These are phyloP conservation scores for Rhagophthalmus giganteus DNA, from an alignment of 2,888 invertebrate species.

Conservation along the genomic window DNA sequence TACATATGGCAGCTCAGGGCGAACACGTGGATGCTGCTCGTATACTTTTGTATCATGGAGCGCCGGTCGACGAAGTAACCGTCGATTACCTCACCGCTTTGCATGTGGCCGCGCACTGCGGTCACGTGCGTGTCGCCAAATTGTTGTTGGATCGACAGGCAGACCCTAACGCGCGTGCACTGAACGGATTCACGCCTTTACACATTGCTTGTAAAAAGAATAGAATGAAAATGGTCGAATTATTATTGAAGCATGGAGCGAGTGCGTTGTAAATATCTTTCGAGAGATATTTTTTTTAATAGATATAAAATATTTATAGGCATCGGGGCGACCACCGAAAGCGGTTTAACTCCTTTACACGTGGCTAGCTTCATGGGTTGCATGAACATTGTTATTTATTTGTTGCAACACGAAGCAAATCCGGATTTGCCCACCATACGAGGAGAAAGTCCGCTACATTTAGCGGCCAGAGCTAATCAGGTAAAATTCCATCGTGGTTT, in stretches of 20 bases:
- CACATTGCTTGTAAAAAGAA: conserved; percentile 99
- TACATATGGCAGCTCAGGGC: conserved; percentile 99
- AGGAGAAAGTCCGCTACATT: conserved; percentile 94
- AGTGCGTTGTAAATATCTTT: conserved; percentile 57
- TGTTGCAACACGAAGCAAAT: conserved; percentile 91
- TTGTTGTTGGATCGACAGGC: conserved; percentile 90
- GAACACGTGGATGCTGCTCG: conserved; percentile 97
- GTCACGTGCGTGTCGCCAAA: conserved; percentile 91
- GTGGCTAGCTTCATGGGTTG: conserved; percentile 99
- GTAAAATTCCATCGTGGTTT: too few relatives aligned
- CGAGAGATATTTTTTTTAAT: neutral
- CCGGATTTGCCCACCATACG: conserved; percentile 94
- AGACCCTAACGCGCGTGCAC: conserved; percentile 94
- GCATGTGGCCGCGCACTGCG: conserved; percentile 94
- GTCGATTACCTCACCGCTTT: conserved; percentile 97
- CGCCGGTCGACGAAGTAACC: conserved; percentile 98
- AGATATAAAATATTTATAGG: conserved; percentile 48
- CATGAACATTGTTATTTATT: conserved; percentile 97
- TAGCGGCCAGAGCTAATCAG: conserved; percentile 96
- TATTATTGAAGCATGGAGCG: conserved; percentile 93
- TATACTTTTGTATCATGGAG: conserved; percentile 87
- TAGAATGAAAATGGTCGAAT: conserved; percentile 92
- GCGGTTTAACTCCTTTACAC: conserved; percentile 93
- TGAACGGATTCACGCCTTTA: conserved; percentile 97
- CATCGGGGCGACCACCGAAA: conserved; percentile 71